Evolutionary conservation across 2,113 vertebrate species (phyloP).

Genomic region (Paramisgurnus dabryanus): DNA sequence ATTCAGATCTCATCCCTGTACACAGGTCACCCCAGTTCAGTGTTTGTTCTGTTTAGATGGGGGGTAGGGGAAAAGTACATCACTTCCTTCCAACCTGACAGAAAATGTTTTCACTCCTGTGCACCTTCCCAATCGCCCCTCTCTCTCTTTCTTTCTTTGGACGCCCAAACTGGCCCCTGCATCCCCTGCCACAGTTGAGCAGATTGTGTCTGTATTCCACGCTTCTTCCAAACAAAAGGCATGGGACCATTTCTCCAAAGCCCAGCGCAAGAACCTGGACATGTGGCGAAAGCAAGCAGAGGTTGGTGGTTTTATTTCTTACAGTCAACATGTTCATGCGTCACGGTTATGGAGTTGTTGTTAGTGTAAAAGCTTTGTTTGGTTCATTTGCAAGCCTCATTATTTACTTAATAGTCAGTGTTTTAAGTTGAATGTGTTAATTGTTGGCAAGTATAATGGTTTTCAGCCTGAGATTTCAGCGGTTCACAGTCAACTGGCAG

Average conservation of each 20-base stretch:
- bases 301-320: conserved; percentile 81
- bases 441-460: conserved; percentile 27
- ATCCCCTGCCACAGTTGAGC: conserved; percentile 90
- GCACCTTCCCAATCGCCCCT: conserved; percentile 82
- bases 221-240: conserved; percentile 99
- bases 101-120: conserved; percentile 88
- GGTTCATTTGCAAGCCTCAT: neutral
- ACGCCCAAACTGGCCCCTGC: conserved; percentile 80
- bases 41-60: conserved; percentile 36
- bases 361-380: neutral
- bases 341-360: conserved; percentile 15
- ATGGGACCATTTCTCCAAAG: conserved; percentile 99
- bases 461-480: conserved; percentile 32
- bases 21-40: conserved; percentile 36
- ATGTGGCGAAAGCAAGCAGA: conserved; percentile 98
- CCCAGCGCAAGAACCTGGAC: conserved; percentile 98
- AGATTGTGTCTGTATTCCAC: conserved; percentile 99
- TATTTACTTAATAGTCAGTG: neutral
- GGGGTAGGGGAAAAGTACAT: conserved; percentile 48
- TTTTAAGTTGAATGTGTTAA: conserved; percentile 30
- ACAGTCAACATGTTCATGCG: conserved; percentile 49
- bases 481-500: conserved; percentile 33
- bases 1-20: conserved; percentile 15
- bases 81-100: conserved; percentile 82
- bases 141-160: conserved; percentile 80